phyloP scores from a whole-genome alignment of 2,888 invertebrate species.

The Caradrina kadenii region DNA sequence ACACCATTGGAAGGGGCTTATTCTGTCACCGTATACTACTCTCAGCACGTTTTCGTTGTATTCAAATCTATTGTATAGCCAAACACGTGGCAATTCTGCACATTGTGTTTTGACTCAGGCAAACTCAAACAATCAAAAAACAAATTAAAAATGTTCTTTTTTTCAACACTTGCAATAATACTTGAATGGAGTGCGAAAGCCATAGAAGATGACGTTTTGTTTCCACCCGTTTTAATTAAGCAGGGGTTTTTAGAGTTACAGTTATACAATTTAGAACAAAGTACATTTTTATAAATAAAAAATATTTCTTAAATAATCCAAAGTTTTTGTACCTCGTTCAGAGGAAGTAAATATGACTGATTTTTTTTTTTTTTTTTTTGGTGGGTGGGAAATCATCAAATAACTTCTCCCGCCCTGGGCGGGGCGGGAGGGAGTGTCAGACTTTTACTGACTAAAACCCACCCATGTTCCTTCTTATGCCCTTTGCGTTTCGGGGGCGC shows the following conservation, averaged over 20 bases:
- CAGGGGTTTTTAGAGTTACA: not conserved
- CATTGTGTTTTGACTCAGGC: not conserved
- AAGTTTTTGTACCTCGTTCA: not conserved
- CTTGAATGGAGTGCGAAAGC: not conserved
- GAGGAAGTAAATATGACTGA: conserved; percentile 9
- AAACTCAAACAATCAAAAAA: not conserved
- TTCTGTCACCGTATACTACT: conserved; percentile 8
- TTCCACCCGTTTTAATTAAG: not conserved
- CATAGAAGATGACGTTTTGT: not conserved
- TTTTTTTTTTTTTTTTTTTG: too few species aligned
- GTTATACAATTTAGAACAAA: too few species aligned
- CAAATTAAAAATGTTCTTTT: not conserved
- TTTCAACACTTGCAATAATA: not conserved
- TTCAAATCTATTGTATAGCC: not conserved
- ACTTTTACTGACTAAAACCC: too few species aligned
- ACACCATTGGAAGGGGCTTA: conserved; percentile 15
- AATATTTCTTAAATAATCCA: not conserved
- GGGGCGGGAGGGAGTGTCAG: too few species aligned
- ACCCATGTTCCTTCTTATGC: too few species aligned
- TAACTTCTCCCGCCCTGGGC: too few species aligned
- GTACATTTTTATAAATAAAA: not conserved
- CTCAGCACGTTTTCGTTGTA: conserved; percentile 1
- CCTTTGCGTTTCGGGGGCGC: too few species aligned
- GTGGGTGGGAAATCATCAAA: too few species aligned
- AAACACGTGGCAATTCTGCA: not conserved